A percentile compares a stretch with the other conserved stretches of the same genome.
Evolutionary conservation across 2,113 vertebrate species (phyloP).

Genomic region (Antechinus flavipes): DNA sequence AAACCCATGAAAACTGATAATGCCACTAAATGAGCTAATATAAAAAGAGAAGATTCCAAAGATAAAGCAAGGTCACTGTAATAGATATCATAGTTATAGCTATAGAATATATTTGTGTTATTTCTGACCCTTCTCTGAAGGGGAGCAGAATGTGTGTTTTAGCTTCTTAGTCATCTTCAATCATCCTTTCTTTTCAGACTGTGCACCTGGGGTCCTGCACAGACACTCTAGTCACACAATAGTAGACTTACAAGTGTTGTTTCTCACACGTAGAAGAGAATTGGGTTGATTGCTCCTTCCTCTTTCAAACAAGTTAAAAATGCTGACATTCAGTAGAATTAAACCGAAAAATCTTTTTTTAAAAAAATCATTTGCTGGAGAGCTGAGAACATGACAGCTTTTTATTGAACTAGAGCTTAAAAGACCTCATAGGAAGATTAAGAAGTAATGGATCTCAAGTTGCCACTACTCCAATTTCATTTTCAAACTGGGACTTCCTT

Average conservation of each 20-base stretch:
- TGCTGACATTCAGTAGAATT: not conserved
- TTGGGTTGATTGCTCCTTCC: too few relatives aligned
- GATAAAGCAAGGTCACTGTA: not conserved
- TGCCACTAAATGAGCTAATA: not conserved
- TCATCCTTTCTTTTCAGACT: not conserved
- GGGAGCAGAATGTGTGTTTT: not conserved
- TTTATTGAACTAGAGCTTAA: not conserved
- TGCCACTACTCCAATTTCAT: not conserved
- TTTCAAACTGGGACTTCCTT: not conserved
- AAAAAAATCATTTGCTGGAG: not conserved
- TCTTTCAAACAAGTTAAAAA: conserved; percentile 8
- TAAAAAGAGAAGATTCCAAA: not conserved
- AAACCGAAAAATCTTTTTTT: not conserved
- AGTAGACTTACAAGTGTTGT: not conserved
- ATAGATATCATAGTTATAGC: not conserved
- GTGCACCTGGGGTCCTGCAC: not conserved
- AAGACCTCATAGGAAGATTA: not conserved
- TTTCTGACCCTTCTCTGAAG: not conserved
- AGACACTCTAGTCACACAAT: not conserved
- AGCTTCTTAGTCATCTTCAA: not conserved
- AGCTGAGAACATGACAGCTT: not conserved
- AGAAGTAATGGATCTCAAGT: not conserved
- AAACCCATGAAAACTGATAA: not conserved
- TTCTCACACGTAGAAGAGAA: not conserved
- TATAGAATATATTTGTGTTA: not conserved